Base-by-base conservation (phyloP, 2,797 vertebrate genomes). In the Ispidina lecontei region DNA sequence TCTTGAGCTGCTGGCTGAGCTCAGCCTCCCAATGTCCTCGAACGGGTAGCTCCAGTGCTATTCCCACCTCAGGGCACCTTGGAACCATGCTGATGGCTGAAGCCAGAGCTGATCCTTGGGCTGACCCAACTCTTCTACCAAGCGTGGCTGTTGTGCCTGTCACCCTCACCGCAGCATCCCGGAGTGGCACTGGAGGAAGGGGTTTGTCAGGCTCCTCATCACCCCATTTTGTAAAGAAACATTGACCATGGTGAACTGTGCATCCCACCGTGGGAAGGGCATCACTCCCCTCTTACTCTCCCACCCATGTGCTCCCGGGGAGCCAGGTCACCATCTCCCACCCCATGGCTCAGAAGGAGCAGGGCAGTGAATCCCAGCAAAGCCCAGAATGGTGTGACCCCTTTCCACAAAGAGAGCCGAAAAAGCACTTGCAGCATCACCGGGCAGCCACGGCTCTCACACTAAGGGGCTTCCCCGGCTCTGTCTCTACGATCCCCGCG, bases 1-100 rank as follows among this genome's bases (percentile, higher is more conserved):
- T 29, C 28, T 73, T 3, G 2, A 1, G 3, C 29, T 46, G 12
- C 15, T 1, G 2, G 25, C 52, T 3, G 5, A 70, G 64, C 65
- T 19, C 69, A 75, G 39, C n/a, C 12, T 72, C 43, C 41, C 2
- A 1, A 22, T 2, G 2, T 8, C 15, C 29, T 78, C 0, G 0
- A 55, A 37, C 37, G 1, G 3, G 58, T 35, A 41, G 54, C 1
- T 1, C 69, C 46, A 72, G 33, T 56, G 54, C 20, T 17, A 62
- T 44, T 83, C 49, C 43, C 26, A 9, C 9, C 2, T 0, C 14
- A 39, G 35, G 2, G 35, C 44, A 59, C 51, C 75, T 71, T 4
- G 1, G 55, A 76, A 31, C 28, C 10, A 8, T 41, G 58, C 56
- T 54, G 62, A 9, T 16, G 51, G n/a, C 60, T 67, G 71, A 60